Evolutionary conservation across 2,797 vertebrate genomes (phyloP).

Genomic region (Xiphophorus birchmanni): DNA sequence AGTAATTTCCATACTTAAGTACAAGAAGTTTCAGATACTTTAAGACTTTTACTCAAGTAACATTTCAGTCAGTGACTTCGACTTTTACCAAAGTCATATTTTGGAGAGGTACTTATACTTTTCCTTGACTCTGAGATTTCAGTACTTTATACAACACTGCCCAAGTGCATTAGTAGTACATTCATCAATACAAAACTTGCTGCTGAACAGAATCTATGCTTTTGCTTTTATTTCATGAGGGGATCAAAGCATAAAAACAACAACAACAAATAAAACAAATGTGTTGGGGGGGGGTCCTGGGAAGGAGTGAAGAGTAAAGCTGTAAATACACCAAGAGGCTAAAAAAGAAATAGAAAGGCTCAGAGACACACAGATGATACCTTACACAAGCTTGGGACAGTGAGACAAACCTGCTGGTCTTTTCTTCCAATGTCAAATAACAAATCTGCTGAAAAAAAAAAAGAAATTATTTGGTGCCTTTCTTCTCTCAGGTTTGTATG

Average conservation of each 20-base stretch:
- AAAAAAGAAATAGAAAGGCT: not conserved
- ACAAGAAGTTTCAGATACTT: too few species aligned
- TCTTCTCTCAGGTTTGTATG: not conserved
- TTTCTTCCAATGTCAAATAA: not conserved
- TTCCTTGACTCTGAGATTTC: too few species aligned
- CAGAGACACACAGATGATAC: not conserved
- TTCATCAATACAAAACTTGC: not conserved
- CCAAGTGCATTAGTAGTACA: not conserved
- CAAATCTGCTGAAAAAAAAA: not conserved
- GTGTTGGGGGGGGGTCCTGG: not conserved
- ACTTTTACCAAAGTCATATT: too few species aligned
- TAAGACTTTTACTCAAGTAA: too few species aligned
- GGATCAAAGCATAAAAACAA: not conserved
- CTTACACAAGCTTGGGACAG: not conserved
- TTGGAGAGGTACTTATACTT: too few species aligned
- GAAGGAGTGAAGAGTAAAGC: not conserved
- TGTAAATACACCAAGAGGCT: not conserved
- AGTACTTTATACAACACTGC: too few species aligned
- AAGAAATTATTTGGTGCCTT: not conserved
- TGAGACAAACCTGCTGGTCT: not conserved
- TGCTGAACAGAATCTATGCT: not conserved
- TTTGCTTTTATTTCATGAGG: not conserved
- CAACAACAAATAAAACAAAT: not conserved
- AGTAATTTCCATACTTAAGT: too few species aligned
- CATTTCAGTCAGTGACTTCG: too few species aligned